Conservation (phyloP, 1,140 invertebrate species). For the Drosophila nannoptera region DNA sequence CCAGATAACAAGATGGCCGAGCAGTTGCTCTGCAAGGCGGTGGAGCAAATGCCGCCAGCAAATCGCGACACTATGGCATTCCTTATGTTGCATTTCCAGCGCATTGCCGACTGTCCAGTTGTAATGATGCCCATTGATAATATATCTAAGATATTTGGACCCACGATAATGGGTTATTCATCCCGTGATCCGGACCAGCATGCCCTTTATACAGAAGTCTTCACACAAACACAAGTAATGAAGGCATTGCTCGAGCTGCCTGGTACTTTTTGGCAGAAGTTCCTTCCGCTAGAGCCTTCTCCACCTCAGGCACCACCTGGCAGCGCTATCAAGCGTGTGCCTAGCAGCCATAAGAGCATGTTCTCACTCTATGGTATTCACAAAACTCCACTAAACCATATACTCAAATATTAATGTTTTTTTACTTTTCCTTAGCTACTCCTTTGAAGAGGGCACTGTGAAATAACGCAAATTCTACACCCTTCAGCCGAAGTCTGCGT, state of each 20-base stretch:
- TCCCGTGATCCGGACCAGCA: conserved; percentile 82
- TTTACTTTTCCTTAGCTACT: conserved; percentile 48
- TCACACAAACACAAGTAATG: conserved; percentile 84
- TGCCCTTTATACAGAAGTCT: conserved; percentile 80
- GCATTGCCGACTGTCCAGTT: conserved; percentile 82
- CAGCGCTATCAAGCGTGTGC: conserved; percentile 59
- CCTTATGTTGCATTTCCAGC: conserved; percentile 90
- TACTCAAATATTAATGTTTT: background rate
- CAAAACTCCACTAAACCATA: background rate
- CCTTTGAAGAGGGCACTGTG: conserved; percentile 68
- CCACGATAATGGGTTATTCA: conserved; percentile 91
- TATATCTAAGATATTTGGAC: conserved; percentile 90
- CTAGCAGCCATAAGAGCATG: conserved; percentile 57
- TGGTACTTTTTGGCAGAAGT: conserved; percentile 83
- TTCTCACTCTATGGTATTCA: conserved; percentile 65
- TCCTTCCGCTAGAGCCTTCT: conserved; percentile 45
- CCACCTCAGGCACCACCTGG: conserved; percentile 16
- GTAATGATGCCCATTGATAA: conserved; percentile 90
- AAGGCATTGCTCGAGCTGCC: conserved; percentile 84
- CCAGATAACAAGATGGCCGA: conserved; percentile 80
- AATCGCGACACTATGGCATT: conserved; percentile 94
- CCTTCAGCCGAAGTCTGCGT: conserved; percentile 61
- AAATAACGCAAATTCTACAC: conserved; percentile 74
- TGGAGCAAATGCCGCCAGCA: conserved; percentile 88
- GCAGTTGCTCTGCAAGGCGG: conserved; percentile 82